These are phyloP conservation scores for Lacanobia wlatinum DNA, from an alignment of 2,888 invertebrate genomes.

Conservation along the genomic window DNA sequence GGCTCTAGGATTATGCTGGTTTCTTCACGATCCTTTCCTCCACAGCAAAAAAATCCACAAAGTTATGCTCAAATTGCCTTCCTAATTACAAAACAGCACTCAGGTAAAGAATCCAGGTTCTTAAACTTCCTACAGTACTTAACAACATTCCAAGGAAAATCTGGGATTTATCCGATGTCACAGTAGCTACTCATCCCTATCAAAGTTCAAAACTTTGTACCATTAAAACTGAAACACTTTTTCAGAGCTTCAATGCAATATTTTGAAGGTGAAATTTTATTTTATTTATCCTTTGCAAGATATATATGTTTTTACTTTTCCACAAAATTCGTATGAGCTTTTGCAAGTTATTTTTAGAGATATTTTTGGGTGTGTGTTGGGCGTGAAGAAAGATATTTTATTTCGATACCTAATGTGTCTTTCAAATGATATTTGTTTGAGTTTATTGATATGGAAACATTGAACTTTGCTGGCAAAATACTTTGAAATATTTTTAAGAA, in stretches of 20 bases:
- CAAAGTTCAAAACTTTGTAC: background rate
- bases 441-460: constrained; percentile 1
- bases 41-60: background rate
- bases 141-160: background rate
- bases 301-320: constrained; percentile 5
- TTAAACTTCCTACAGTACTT: background rate
- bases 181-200: background rate
- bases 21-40: background rate
- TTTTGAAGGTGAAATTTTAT: background rate
- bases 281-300: background rate
- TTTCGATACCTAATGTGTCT: constrained; percentile 1
- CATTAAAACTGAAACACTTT: constrained; percentile 12
- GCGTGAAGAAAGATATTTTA: constrained; percentile 22
- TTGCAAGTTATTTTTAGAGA: background rate
- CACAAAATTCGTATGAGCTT: constrained; percentile 6
- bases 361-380: background rate
- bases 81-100: background rate
- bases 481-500: background rate
- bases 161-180: too few relatives aligned
- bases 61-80: background rate
- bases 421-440: constrained; percentile 15
- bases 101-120: background rate
- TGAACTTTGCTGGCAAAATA: background rate
- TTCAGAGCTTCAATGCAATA: background rate
- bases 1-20: too few relatives aligned